Conservation (phyloP, 2,113 vertebrate species). For the Halichoeres trimaculatus region DNA sequence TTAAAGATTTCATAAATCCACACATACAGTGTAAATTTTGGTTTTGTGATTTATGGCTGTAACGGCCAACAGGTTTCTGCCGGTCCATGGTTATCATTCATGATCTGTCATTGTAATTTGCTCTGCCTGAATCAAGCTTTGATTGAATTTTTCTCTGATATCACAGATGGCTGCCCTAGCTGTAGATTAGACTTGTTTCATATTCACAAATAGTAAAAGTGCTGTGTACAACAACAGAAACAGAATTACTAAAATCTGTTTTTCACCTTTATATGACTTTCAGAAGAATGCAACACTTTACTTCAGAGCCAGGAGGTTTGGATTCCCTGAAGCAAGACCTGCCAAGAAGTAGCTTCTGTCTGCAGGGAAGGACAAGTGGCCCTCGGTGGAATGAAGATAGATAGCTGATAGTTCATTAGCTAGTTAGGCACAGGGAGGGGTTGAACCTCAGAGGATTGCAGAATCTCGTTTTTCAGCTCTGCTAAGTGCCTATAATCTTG, state of each 20-base stretch:
- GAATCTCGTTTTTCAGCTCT: slow-evolving; percentile 37
- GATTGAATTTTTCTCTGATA: slow-evolving; percentile 15
- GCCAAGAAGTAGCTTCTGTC: slow-evolving; percentile 65
- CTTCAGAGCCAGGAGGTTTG: slow-evolving; percentile 56
- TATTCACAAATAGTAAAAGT: slow-evolving; percentile 48
- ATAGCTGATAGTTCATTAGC: slow-evolving; percentile 69
- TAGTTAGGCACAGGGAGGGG: slow-evolving; percentile 52
- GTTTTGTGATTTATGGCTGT: too few species aligned
- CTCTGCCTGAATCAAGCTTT: background rate
- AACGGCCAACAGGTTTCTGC: too few species aligned
- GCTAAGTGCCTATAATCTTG: slow-evolving; percentile 33
- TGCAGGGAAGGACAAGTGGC: slow-evolving; percentile 66
- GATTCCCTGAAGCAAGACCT: slow-evolving; percentile 64
- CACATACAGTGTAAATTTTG: too few species aligned
- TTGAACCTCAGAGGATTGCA: slow-evolving; percentile 50
- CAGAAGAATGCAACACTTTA: slow-evolving; percentile 49
- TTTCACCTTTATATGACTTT: slow-evolving; percentile 71
- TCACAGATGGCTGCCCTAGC: slow-evolving; percentile 9
- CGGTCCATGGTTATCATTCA: too few species aligned
- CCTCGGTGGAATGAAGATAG: slow-evolving; percentile 55
- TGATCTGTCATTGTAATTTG: background rate
- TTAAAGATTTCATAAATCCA: too few species aligned
- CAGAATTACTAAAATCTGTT: slow-evolving; percentile 34
- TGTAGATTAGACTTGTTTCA: slow-evolving; percentile 34
- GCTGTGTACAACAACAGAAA: slow-evolving; percentile 37